Evolutionary conservation across 2,888 invertebrate genomes (phyloP), one percentile per base, ranked within the genome.

Genomic region (Phyllotreta striolata): DNA sequence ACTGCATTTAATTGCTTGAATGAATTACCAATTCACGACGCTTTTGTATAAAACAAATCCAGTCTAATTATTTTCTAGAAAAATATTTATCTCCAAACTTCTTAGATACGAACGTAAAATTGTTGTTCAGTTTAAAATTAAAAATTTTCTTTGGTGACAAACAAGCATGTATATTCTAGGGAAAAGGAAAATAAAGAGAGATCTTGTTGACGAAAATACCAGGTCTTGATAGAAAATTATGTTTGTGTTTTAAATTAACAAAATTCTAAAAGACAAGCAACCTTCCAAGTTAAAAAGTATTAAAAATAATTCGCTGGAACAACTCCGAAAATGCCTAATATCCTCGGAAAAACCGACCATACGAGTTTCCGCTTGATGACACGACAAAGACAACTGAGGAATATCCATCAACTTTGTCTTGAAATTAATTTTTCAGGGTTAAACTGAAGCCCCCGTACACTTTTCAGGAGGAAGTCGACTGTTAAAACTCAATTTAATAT

Each of bases 401-500:
- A 58, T 55, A 54, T 58, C 47, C 63, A 34, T 52, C 55, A 35
- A 46, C 47, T 44, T 43, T 55, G 51, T 64, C 49, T 24, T 34
- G 60, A 51, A 61, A 61, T 64, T 56, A 64, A 60, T 64, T 64
- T 64, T 60, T 64, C 52, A 60, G 51, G 60, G 60, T 52, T 60
- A 60, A 49, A 55, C 49, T 43, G 24, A 60, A 49, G 39, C 51
- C 60, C 38, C 14, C 41, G 35, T 37, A 43, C 51, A 61, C 52
- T 52, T 51, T 56, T 55, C 35, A 41, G 37, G 46, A 59, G 49
- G 61, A 63, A 68, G 58, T 63, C 66, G 55, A 55, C 64, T 62
- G 67, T 64, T 66, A 66, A 66, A 67, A 64, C 63, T 69, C 60
- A 67, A 64, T 67, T 66, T 64, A 62, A 67, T 63, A 67, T 67